Percentiles rank a stretch among this genome's conserved stretches.
Conservation (phyloP, 2,797 vertebrate genomes). For the Amazonetta brasiliensis region DNA sequence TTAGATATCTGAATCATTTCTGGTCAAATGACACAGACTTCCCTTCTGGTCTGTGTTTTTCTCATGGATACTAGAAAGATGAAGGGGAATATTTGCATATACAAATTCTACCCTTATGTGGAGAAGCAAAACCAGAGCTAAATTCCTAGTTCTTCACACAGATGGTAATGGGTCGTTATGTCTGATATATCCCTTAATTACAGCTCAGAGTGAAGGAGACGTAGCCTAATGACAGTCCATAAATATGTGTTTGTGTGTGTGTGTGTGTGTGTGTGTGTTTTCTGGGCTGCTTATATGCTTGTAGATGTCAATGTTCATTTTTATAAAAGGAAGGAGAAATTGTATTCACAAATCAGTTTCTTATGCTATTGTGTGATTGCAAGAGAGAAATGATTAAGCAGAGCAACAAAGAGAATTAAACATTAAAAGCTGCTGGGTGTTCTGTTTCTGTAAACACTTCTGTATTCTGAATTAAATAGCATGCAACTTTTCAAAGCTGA, state of each 20-base stretch:
- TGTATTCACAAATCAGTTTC: background rate
- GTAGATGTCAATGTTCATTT: background rate
- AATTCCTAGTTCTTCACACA: background rate
- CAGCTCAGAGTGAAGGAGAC: background rate
- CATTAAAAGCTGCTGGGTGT: background rate
- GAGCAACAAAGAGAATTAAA: conserved; percentile 19
- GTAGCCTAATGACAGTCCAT: background rate
- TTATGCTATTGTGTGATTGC: background rate
- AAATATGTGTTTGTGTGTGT: background rate
- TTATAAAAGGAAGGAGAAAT: background rate
- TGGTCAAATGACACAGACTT: background rate
- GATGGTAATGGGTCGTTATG: background rate
- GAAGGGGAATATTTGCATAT: background rate
- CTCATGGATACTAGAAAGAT: background rate
- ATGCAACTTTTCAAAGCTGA: background rate
- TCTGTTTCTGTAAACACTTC: conserved; percentile 17
- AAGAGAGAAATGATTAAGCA: background rate
- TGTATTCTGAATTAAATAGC: background rate
- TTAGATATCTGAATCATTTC: background rate
- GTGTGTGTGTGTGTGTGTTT: background rate
- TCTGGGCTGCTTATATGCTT: background rate
- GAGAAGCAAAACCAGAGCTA: background rate
- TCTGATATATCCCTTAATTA: background rate
- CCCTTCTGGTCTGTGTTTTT: background rate
- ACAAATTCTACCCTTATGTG: background rate